Evolutionary conservation across 2,113 vertebrate species (phyloP).

Genomic region (Microtus pennsylvanicus): DNA sequence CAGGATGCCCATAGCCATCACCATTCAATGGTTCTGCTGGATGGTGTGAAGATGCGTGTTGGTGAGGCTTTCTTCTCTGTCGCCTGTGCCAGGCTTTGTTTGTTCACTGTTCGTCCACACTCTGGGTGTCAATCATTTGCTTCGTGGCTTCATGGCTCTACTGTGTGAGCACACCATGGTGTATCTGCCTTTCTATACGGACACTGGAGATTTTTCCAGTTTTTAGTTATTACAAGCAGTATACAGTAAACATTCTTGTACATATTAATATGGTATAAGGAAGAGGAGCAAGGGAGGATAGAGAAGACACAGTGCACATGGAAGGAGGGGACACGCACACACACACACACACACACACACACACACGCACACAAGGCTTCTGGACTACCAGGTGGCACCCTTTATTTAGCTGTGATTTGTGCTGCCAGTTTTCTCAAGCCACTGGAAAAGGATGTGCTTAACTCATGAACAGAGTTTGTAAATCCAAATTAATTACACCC

Average conservation of each 20-base stretch:
- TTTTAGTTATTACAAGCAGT: background rate
- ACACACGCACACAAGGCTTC: background rate
- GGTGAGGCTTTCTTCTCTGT: background rate
- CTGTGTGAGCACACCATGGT: background rate
- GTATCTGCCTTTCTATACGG: background rate
- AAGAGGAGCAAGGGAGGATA: background rate
- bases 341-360: background rate
- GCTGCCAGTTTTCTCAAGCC: background rate
- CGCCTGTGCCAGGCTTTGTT: background rate
- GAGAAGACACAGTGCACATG: background rate
- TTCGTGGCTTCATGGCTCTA: background rate
- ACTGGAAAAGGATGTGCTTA: background rate
- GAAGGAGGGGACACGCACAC: background rate
- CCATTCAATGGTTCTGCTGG: background rate
- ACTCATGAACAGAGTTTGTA: background rate
- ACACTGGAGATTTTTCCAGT: background rate
- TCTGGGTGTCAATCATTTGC: background rate
- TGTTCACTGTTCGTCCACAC: background rate
- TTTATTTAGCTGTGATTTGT: background rate
- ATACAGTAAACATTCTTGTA: background rate
- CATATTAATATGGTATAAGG: background rate
- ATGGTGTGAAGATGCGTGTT: background rate
- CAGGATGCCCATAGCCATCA: background rate
- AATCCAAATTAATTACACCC: slow-evolving; percentile 10
- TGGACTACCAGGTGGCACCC: background rate